A percentile compares a stretch with the other conserved stretches of the same genome.
Evolutionary conservation across 2,888 invertebrate genomes (phyloP).

Genomic region (Tetrapedia diversipes): DNA sequence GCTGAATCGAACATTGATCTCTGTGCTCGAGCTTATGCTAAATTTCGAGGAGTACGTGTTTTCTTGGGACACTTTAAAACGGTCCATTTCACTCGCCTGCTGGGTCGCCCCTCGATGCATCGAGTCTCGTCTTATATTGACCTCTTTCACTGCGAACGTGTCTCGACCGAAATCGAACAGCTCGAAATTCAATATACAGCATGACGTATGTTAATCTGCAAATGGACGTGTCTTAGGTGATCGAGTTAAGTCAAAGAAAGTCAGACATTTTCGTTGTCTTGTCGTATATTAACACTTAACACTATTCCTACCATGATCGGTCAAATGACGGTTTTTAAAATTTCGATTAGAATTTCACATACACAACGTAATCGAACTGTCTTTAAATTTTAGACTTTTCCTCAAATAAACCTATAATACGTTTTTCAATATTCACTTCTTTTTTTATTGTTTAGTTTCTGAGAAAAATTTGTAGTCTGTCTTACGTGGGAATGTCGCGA

Average conservation of each 20-base stretch:
- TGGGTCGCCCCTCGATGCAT: background rate
- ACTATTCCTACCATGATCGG: no score
- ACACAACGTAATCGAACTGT: no score
- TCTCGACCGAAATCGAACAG: background rate
- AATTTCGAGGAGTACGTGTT: background rate
- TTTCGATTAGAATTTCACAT: no score
- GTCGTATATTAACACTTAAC: background rate
- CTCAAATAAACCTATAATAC: no score
- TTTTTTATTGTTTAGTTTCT: no score
- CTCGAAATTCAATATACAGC: background rate
- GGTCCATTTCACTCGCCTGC: background rate
- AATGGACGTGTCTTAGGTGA: background rate
- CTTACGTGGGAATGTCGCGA: no score
- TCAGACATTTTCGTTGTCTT: no score
- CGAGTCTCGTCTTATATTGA: slow-evolving; percentile 8
- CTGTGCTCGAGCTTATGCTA: background rate
- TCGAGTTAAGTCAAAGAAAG: background rate
- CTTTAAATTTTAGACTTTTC: no score
- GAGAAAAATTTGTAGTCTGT: no score
- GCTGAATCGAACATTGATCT: background rate
- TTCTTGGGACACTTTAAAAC: background rate
- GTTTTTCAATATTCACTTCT: no score
- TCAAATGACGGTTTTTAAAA: no score
- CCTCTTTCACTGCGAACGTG: slow-evolving; percentile 5
- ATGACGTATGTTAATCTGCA: background rate